A percentile compares a stretch with the other conserved stretches of the same genome.
Conservation (phyloP, 2,888 invertebrate species). For the Helleia helle region DNA sequence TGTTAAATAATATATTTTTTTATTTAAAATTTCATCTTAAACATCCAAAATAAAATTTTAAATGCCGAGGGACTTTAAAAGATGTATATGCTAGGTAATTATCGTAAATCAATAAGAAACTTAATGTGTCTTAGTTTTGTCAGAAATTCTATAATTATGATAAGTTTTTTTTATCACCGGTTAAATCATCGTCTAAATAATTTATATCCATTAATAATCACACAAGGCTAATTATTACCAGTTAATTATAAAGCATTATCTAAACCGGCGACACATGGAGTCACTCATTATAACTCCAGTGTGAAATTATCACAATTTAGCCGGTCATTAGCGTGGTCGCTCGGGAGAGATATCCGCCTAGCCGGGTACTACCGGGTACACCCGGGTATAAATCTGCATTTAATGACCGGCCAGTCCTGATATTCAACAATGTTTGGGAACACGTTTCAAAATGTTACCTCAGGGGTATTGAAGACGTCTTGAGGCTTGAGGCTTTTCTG, state of each 20-base stretch:
- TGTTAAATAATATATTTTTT: neutral
- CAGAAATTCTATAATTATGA: too few relatives aligned
- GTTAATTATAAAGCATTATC: slow-evolving; percentile 10
- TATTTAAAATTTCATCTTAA: too few relatives aligned
- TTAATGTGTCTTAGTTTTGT: too few relatives aligned
- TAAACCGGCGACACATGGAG: slow-evolving; percentile 20
- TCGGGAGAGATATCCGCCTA: slow-evolving; percentile 67
- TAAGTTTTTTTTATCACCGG: too few relatives aligned
- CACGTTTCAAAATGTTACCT: slow-evolving; percentile 26
- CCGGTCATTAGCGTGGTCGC: slow-evolving; percentile 72
- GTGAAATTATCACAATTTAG: slow-evolving; percentile 72
- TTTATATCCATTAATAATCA: neutral
- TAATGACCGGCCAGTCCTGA: slow-evolving; percentile 58
- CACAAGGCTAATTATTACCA: neutral
- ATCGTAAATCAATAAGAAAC: too few relatives aligned
- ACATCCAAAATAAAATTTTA: too few relatives aligned
- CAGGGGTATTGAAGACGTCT: neutral
- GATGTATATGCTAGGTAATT: too few relatives aligned
- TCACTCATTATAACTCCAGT: slow-evolving; percentile 16
- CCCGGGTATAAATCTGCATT: slow-evolving; percentile 69
- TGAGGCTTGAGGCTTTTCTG: neutral
- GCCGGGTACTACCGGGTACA: too few relatives aligned
- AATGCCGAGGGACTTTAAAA: too few relatives aligned
- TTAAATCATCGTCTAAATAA: too few relatives aligned
- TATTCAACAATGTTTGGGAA: slow-evolving; percentile 59